A percentile compares a stretch with the other conserved stretches of the same genome.
Evolutionary conservation across 1,140 invertebrate species (phyloP).

Genomic region (Diabrotica undecimpunctata): DNA sequence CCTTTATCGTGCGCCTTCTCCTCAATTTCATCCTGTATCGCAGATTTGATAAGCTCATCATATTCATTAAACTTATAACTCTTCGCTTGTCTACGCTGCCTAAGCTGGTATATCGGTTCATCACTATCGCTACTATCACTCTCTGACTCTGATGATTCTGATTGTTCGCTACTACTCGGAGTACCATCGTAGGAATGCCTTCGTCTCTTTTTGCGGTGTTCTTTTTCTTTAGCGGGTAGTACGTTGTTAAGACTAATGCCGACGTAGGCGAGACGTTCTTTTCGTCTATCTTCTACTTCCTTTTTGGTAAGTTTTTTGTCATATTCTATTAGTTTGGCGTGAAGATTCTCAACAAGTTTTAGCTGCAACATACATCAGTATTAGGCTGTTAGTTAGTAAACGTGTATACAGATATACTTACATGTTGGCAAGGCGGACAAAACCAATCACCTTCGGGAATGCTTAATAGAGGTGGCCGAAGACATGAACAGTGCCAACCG

Average conservation of each 20-base stretch:
- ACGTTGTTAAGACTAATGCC: slow-evolving; percentile 76
- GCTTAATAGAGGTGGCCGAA: slow-evolving; percentile 83
- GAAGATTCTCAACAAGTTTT: slow-evolving; percentile 66
- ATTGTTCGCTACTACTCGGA: slow-evolving; percentile 16
- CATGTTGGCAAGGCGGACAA: slow-evolving; percentile 92
- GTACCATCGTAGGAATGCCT: slow-evolving; percentile 39
- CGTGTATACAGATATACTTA: slow-evolving; percentile 42
- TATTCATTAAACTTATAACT: slow-evolving; percentile 88
- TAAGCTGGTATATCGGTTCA: slow-evolving; percentile 77
- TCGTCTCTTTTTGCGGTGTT: slow-evolving; percentile 37
- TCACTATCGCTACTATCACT: slow-evolving; percentile 45
- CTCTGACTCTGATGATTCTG: slow-evolving; percentile 42
- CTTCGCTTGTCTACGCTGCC: slow-evolving; percentile 70
- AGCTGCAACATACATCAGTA: slow-evolving; percentile 52
- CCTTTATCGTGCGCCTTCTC: slow-evolving; percentile 24
- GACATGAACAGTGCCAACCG: slow-evolving; percentile 92
- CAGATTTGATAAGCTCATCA: slow-evolving; percentile 89
- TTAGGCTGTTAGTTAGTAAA: no score
- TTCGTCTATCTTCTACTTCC: slow-evolving; percentile 59
- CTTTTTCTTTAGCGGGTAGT: slow-evolving; percentile 50
- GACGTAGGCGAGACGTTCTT: slow-evolving; percentile 71
- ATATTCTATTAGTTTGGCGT: slow-evolving; percentile 58
- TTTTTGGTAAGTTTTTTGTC: slow-evolving; percentile 66
- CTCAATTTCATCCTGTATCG: slow-evolving; percentile 63
- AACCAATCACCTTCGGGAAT: slow-evolving; percentile 97